Evolutionary conservation across 1,140 invertebrate species (phyloP).

Genomic region (Drosophila orosa): DNA sequence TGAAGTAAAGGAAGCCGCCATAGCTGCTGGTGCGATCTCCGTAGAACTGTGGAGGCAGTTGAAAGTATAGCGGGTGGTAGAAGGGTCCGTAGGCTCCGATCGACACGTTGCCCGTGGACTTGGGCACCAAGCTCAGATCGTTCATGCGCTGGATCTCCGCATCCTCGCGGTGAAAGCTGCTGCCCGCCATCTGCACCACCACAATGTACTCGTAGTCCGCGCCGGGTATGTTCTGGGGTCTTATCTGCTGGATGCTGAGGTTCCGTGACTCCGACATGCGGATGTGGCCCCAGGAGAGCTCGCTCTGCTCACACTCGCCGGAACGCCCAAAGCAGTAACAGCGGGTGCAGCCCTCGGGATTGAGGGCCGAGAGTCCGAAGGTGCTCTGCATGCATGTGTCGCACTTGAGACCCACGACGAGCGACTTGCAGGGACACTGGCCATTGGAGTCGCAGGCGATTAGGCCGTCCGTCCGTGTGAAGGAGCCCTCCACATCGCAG

Average conservation of each 20-base stretch:
- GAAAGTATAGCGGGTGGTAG: conserved; percentile 93
- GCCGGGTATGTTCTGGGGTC: conserved; percentile 57
- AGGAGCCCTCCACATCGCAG: conserved; percentile 90
- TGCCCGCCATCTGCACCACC: conserved; percentile 74
- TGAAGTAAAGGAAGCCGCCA: conserved; percentile 94
- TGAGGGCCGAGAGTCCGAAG: conserved; percentile 90
- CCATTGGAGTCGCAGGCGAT: conserved; percentile 92
- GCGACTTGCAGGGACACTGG: conserved; percentile 93
- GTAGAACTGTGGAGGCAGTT: conserved; percentile 91
- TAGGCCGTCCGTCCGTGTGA: conserved; percentile 85
- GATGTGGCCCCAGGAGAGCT: conserved; percentile 91
- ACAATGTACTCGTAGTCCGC: conserved; percentile 82
- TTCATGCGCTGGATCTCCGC: conserved; percentile 84
- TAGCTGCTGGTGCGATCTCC: conserved; percentile 96
- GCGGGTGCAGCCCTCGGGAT: conserved; percentile 92
- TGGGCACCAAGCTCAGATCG: conserved; percentile 84
- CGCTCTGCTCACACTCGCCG: conserved; percentile 90
- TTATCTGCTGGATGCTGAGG: conserved; percentile 85
- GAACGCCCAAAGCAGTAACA: conserved; percentile 96
- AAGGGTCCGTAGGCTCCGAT: conserved; percentile 88
- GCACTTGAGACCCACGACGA: conserved; percentile 90
- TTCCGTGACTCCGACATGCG: conserved; percentile 86
- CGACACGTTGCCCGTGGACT: conserved; percentile 86
- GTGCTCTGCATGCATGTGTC: conserved; percentile 93
- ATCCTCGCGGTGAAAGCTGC: conserved; percentile 67